These are phyloP conservation scores for Zaprionus ghesquierei DNA, from an alignment of 1,140 invertebrate genomes.

Conservation along the genomic window DNA sequence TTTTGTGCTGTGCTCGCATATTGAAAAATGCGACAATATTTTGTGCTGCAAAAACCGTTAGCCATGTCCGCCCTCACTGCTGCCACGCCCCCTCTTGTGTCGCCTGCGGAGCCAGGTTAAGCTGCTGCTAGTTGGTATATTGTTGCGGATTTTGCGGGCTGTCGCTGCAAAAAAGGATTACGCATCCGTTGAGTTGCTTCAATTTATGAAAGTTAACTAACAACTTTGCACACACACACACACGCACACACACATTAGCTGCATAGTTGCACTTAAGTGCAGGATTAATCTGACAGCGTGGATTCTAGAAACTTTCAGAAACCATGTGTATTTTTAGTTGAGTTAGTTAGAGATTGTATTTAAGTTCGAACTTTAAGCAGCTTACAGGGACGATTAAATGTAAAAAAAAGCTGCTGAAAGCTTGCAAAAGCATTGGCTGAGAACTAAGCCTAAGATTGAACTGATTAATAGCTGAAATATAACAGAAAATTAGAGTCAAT, in stretches of 20 bases:
- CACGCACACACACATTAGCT: slow-evolving; percentile 8
- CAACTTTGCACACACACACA: slow-evolving; percentile 16
- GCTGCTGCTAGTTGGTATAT: slow-evolving; percentile 25
- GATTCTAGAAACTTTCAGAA: background rate
- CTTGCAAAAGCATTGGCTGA: no score
- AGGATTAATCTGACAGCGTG: slow-evolving; percentile 1
- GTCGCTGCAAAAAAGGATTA: slow-evolving; percentile 35
- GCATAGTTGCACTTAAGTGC: slow-evolving; percentile 8
- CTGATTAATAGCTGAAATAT: no score
- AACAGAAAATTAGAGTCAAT: no score
- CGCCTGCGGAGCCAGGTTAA: slow-evolving; percentile 12
- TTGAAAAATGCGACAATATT: slow-evolving; percentile 80
- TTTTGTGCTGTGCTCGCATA: slow-evolving; percentile 59
- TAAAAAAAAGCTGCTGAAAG: no score
- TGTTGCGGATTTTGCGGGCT: slow-evolving; percentile 31
- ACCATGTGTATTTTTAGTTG: no score
- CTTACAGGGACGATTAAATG: no score
- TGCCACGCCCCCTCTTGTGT: background rate
- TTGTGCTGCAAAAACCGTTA: slow-evolving; percentile 42
- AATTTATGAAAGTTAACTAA: slow-evolving; percentile 39
- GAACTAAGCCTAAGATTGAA: no score
- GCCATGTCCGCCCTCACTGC: slow-evolving; percentile 19
- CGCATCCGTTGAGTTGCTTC: slow-evolving; percentile 22
- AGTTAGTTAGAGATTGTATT: no score
- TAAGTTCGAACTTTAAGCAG: no score